A percentile compares a stretch with the other conserved stretches of the same genome.
Conservation (phyloP, 2,797 vertebrate species). For the Propithecus deckenii region DNA sequence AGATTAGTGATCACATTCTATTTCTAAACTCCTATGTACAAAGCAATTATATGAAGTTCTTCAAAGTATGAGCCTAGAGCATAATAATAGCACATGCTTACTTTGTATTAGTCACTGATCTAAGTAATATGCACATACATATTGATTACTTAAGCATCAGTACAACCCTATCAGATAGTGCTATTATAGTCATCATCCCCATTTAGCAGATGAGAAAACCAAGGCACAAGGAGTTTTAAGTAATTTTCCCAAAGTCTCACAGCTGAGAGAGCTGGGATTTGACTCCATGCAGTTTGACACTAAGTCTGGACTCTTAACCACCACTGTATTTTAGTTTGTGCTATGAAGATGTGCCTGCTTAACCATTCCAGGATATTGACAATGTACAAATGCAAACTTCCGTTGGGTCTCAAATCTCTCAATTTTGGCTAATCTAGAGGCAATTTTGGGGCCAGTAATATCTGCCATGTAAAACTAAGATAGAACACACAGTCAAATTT, state of each 20-base stretch:
- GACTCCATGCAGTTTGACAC: not conserved
- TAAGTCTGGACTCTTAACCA: not conserved
- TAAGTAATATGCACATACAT: not conserved
- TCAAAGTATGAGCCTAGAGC: not conserved
- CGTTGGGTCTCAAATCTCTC: not conserved
- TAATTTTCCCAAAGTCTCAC: not conserved
- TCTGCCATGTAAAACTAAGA: not conserved
- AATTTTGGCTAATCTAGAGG: not conserved
- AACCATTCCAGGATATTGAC: not conserved
- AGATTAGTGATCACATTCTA: not conserved
- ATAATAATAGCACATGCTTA: not conserved
- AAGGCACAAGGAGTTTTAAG: not conserved
- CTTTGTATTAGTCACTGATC: not conserved
- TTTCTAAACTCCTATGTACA: not conserved
- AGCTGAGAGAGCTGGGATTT: not conserved
- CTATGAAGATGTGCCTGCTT: not conserved
- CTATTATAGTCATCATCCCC: not conserved
- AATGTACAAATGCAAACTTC: not conserved
- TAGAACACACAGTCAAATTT: not conserved
- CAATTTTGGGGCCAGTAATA: not conserved
- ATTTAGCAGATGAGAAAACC: not conserved
- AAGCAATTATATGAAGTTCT: not conserved
- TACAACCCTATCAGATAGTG: not conserved
- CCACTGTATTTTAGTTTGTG: not conserved
- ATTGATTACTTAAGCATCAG: not conserved